These are phyloP conservation scores for Oxyura jamaicensis DNA, from an alignment of 2,113 vertebrate genomes.

Conservation along the genomic window DNA sequence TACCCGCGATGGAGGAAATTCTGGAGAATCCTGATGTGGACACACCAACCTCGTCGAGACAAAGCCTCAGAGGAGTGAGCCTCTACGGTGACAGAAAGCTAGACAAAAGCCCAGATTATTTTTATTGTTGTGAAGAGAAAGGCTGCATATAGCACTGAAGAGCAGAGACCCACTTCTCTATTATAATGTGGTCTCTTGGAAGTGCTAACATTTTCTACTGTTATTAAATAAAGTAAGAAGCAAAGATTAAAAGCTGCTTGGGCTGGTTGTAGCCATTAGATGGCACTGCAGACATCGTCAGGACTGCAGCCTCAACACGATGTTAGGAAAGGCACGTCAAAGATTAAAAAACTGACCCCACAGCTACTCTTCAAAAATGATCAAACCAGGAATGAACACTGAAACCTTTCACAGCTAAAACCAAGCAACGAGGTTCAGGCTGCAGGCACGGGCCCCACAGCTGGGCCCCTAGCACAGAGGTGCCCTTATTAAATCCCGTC, in stretches of 20 bases:
- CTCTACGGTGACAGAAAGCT: not conserved
- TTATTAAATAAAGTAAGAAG: not conserved
- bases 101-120: not conserved
- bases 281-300: constrained; percentile 23
- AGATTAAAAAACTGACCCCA: not conserved
- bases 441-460: not conserved
- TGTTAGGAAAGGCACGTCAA: not conserved
- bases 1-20: not conserved
- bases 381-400: not conserved
- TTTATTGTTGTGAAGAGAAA: not conserved
- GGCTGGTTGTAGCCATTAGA: constrained; percentile 13
- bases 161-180: not conserved
- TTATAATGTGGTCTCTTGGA: not conserved
- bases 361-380: not conserved
- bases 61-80: fast-evolving
- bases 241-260: not conserved
- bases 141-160: not conserved
- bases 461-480: not conserved
- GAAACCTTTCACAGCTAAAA: not conserved
- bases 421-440: not conserved
- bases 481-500: not conserved
- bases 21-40: not conserved
- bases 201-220: fast-evolving
- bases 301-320: not conserved
- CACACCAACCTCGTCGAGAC: not conserved